phyloP scores from a whole-genome alignment of 2,113 vertebrate genomes.

The Holacanthus passer region DNA sequence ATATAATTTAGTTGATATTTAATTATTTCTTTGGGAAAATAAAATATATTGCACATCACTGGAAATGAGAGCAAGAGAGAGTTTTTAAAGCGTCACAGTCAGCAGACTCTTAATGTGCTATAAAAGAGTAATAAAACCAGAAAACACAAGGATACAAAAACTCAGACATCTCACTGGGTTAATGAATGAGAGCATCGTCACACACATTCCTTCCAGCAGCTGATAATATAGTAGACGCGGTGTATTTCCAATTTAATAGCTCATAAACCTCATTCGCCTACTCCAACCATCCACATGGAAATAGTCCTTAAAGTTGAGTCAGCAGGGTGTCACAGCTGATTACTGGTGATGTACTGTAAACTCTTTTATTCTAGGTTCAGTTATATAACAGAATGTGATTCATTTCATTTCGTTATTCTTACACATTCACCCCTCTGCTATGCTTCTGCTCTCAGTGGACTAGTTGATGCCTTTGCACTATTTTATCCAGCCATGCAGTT shows the following conservation, averaged over 20 bases:
- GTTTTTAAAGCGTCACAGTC: slow-evolving; percentile 27
- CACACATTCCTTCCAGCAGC: slow-evolving; percentile 17
- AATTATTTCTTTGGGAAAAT: slow-evolving; percentile 14
- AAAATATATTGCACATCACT: neutral
- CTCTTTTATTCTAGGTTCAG: neutral
- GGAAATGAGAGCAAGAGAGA: slow-evolving; percentile 7
- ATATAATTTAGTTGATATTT: slow-evolving; percentile 17
- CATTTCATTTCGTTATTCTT: neutral
- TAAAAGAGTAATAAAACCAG: slow-evolving; percentile 44
- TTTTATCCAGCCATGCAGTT: no score
- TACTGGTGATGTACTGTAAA: slow-evolving; percentile 15
- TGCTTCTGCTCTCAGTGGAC: no score
- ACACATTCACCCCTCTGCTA: neutral
- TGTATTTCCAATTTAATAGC: slow-evolving; percentile 51
- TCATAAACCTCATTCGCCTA: slow-evolving; percentile 51
- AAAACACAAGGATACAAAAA: neutral
- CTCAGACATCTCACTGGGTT: slow-evolving; percentile 5
- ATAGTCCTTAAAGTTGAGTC: slow-evolving; percentile 20
- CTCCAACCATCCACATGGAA: slow-evolving; percentile 18
- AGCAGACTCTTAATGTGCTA: slow-evolving; percentile 53
- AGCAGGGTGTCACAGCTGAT: slow-evolving; percentile 27
- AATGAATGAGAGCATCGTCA: slow-evolving; percentile 28
- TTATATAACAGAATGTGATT: neutral
- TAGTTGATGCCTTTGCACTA: no score
- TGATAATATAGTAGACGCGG: neutral